These are phyloP conservation scores for Campoletis sonorensis DNA, from an alignment of 1,140 invertebrate genomes.

Conservation along the genomic window DNA sequence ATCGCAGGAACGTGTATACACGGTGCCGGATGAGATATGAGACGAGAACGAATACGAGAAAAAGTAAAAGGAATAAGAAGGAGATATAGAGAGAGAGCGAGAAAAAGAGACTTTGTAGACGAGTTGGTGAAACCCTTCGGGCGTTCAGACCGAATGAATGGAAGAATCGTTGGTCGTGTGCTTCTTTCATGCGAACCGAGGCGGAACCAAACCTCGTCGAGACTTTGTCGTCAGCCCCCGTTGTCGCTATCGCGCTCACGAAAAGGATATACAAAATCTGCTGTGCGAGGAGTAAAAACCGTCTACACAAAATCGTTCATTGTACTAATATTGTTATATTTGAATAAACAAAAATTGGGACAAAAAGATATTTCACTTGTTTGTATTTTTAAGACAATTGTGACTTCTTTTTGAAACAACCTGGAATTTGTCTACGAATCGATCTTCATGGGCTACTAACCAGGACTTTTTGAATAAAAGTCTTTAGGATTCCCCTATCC, in stretches of 20 bases:
- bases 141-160: constrained; percentile 40
- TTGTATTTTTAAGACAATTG: too few relatives aligned
- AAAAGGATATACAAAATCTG: constrained; percentile 8
- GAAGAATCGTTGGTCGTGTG: constrained; percentile 32
- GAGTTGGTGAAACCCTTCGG: constrained; percentile 15
- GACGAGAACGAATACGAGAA: constrained; percentile 20
- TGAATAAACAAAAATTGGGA: too few relatives aligned
- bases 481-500: too few relatives aligned
- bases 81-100: constrained; percentile 16
- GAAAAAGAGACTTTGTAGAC: constrained; percentile 10
- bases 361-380: too few relatives aligned
- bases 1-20: constrained; percentile 48
- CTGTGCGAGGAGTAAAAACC: constrained; percentile 1
- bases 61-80: neutral
- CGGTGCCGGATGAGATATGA: constrained; percentile 24
- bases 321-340: too few relatives aligned
- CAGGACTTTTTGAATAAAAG: too few relatives aligned
- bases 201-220: constrained; percentile 25
- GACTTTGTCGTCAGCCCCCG: constrained; percentile 15
- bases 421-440: too few relatives aligned
- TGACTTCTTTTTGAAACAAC: too few relatives aligned
- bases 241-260: neutral
- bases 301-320: too few relatives aligned
- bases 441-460: too few relatives aligned
- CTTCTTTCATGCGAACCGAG: constrained; percentile 42